Base-by-base conservation (phyloP, 2,888 invertebrate species). In the Dicyrtomina minuta region DNA sequence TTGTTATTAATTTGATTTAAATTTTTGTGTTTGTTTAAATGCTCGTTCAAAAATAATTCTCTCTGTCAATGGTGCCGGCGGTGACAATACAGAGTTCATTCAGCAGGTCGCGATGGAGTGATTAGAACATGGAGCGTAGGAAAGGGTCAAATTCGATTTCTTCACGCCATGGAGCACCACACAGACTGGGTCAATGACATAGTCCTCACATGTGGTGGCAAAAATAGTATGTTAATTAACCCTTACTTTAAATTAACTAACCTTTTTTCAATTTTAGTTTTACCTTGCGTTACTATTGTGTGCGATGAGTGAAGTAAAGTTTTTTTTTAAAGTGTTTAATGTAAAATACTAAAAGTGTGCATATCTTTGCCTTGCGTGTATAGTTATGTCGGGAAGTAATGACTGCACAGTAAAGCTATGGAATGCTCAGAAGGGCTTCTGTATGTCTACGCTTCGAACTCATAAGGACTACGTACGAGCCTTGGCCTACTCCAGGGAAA, bases 111-210 rank as follows among this genome's bases (percentile, higher is more conserved):
- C 71, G 99, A 99, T 84, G 95, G 96, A 66, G 96, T 98, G 80
- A 96, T 99, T 79, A 87, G 99, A 80, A 95, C 91, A 79, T 95
- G 93, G 90, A 90, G 92, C 82, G 87, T 88, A 2, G 10, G 10
- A 60, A 84, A 84, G 74, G 82, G 83, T 73, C 86, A 88, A 82
- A 90, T 92, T 75, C 88, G 88, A 65, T 97, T 95, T 81, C 87
- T 94, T 72, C 93, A 95, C 81, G 95, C 96, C 39, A 95, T 99
- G 96, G 98, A 99, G 82, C 98, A 99, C 83, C 99, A 99, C 82
- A 98, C 97, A 2, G 99, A 99, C 83, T 99, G 99, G 99, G 97
- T 99, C 60, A 99, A 99, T 83, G 99, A 99, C 83, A 95, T 99
- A 81, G 92, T 98, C 46, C 85, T 99, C 33, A 99, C 98, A 82